Evolutionary conservation across 2,888 invertebrate species (phyloP).

Genomic region (Drosophila multiciliata): DNA sequence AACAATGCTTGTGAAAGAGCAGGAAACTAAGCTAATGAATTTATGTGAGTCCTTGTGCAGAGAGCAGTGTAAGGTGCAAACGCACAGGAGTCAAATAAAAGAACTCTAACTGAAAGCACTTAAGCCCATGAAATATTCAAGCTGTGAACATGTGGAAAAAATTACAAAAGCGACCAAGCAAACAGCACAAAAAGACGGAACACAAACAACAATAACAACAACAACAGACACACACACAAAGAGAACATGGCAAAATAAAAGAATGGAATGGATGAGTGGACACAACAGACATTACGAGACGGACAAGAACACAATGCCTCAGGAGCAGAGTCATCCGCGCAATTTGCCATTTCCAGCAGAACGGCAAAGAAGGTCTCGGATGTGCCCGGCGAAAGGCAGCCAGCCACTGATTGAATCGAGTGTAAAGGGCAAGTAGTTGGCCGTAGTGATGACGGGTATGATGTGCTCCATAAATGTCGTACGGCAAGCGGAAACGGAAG

Average conservation of each 20-base stretch:
- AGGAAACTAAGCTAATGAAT: slow-evolving; percentile 72
- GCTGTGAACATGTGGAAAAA: slow-evolving; percentile 78
- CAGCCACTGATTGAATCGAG: slow-evolving; percentile 74
- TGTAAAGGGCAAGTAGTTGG: slow-evolving; percentile 69
- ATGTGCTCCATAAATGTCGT: slow-evolving; percentile 72
- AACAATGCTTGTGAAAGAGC: slow-evolving; percentile 44
- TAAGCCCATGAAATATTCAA: slow-evolving; percentile 80
- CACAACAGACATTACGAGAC: slow-evolving; percentile 52
- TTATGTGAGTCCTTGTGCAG: slow-evolving; percentile 59
- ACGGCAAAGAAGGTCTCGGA: slow-evolving; percentile 10
- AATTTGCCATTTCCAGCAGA: slow-evolving; percentile 63
- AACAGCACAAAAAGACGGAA: slow-evolving; percentile 58
- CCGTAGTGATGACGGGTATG: slow-evolving; percentile 42
- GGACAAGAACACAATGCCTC: slow-evolving; percentile 27
- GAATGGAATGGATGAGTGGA: slow-evolving; percentile 58
- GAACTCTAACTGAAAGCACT: slow-evolving; percentile 75
- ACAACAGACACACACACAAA: slow-evolving; percentile 7
- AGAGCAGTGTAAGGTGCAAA: slow-evolving; percentile 58
- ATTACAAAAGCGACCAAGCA: slow-evolving; percentile 61
- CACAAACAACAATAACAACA: slow-evolving; percentile 35
- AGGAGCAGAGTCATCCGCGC: slow-evolving; percentile 40
- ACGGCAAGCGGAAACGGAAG: slow-evolving; percentile 66
- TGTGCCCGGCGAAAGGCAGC: slow-evolving; percentile 41
- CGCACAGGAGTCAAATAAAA: slow-evolving; percentile 54
- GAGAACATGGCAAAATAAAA: slow-evolving; percentile 32